A percentile compares a stretch with the other conserved stretches of the same genome.
These are phyloP conservation scores for Drosophila vallismaia DNA, from an alignment of 2,888 invertebrate genomes.

Conservation along the genomic window DNA sequence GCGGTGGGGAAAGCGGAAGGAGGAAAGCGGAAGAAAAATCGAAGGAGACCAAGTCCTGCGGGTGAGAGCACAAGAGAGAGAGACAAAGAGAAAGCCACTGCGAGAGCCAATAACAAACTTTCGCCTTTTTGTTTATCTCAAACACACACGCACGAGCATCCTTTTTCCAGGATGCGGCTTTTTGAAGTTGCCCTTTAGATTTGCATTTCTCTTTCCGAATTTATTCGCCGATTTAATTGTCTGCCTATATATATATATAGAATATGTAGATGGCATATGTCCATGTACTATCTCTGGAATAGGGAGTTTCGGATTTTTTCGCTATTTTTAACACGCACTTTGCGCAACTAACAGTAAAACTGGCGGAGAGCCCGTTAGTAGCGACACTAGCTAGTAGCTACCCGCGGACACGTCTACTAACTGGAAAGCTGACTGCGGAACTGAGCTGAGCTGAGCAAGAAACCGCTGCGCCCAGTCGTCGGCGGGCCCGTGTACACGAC, in stretches of 20 bases:
- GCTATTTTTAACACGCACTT: slow-evolving; percentile 63
- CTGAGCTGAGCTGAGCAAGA: slow-evolving; percentile 4
- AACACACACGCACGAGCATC: slow-evolving; percentile 21
- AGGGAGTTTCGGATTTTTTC: slow-evolving; percentile 20
- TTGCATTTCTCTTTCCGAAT: slow-evolving; percentile 22
- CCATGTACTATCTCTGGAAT: neutral
- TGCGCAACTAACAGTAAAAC: slow-evolving; percentile 66
- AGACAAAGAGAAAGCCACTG: slow-evolving; percentile 13
- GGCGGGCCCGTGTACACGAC: neutral
- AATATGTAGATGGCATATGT: neutral
- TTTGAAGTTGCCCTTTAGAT: slow-evolving; percentile 40
- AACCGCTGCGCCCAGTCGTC: slow-evolving; percentile 4
- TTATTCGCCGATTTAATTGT: neutral
- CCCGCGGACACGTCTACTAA: slow-evolving; percentile 3
- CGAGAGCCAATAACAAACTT: slow-evolving; percentile 64
- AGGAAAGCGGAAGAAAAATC: slow-evolving; percentile 55
- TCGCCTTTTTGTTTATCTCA: slow-evolving; percentile 69
- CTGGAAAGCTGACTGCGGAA: slow-evolving; percentile 4
- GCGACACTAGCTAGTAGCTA: no score
- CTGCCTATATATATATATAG: neutral
- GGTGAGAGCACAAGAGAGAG: slow-evolving; percentile 23
- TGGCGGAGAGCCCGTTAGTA: slow-evolving; percentile 15
- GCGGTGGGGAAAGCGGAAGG: slow-evolving; percentile 28
- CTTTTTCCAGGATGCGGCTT: slow-evolving; percentile 71
- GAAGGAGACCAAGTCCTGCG: slow-evolving; percentile 37